Evolutionary conservation across 2,113 vertebrate species (phyloP), one percentile per base, ranked within the genome.

Genomic region (Nycticorax nycticorax): DNA sequence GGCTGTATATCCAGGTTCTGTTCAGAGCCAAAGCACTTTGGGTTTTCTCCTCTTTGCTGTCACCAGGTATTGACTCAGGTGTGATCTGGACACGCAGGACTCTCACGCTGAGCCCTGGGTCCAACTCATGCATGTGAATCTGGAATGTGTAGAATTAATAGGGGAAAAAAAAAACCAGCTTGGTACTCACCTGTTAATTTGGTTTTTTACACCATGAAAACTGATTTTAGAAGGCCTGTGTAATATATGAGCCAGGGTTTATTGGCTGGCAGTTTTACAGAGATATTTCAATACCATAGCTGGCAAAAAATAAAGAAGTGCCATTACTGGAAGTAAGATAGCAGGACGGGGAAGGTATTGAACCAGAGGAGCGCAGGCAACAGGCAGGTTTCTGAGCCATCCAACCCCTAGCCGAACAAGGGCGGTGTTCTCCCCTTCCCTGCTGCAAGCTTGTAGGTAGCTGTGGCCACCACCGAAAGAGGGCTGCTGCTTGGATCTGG

Each of bases 241-340:
- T 21, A 23, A 14, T 22, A 2, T 5, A 7, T 14, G 89, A 75
- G 53, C 3, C 19, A 9, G n/a, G 24, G 24, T 81, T 77, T 89
- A 26, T 55, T 26, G 86, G 39, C 79, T 83, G 92, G 88, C 66
- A 92, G 79, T 35, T 33, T 26, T 21, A 37, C 83, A 84, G 88
- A 28, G 12, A 7, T 14, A 5, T 80, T 73, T 64, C 22, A 15
- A 39, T 72, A 50, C 63, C 0, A 2, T 5, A 47, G 52, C 68
- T 60, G 88, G 87, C 63, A 80, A 72, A 62, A 86, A 59, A 20
- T 41, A 67, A 41, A 60, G 37, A 45, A 43, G 18, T 53, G 56
- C 12, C 8, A 0, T 14, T 57, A 33, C 45, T 88, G 75, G 73
- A 72, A 47, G 45, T 2, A 16, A 12, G 77, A 18, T 14, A 15